These are phyloP conservation scores for Trichonephila inaurata DNA, from an alignment of 1,140 invertebrate species.

Conservation along the genomic window DNA sequence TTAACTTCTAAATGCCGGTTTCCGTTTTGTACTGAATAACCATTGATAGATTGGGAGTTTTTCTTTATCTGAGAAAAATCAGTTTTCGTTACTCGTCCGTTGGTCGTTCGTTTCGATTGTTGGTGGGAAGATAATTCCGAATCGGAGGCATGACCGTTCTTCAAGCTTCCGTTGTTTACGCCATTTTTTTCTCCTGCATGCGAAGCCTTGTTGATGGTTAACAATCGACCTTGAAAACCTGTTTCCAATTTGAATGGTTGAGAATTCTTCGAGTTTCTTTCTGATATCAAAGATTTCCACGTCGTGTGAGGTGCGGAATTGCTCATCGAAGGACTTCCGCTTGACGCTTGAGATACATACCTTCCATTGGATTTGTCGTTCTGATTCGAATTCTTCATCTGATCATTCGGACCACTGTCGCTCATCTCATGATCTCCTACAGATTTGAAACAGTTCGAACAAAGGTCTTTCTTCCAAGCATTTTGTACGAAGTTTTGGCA, in stretches of 20 bases:
- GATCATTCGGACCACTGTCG: neutral
- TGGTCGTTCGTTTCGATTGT: neutral
- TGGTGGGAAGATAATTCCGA: slow-evolving; percentile 7
- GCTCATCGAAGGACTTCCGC: neutral
- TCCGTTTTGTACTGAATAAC: neutral
- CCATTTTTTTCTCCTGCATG: slow-evolving; percentile 59
- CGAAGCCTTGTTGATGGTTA: slow-evolving; percentile 64
- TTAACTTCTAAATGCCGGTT: neutral
- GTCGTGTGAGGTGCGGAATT: slow-evolving; percentile 63
- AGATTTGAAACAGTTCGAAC: slow-evolving; percentile 95
- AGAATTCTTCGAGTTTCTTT: slow-evolving; percentile 60
- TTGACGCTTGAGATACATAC: neutral
- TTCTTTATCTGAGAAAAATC: slow-evolving; percentile 16
- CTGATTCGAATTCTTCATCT: neutral
- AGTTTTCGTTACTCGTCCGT: neutral
- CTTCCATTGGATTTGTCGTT: neutral
- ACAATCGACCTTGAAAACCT: slow-evolving; percentile 67
- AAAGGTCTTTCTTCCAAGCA: slow-evolving; percentile 97
- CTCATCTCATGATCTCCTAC: slow-evolving; percentile 87
- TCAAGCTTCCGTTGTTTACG: neutral
- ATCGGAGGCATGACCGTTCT: slow-evolving; percentile 33
- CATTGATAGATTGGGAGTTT: neutral
- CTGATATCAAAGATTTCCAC: slow-evolving; percentile 70
- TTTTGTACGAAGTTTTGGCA: slow-evolving; percentile 96
- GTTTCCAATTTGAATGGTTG: slow-evolving; percentile 71